Conservation (phyloP, 2,113 vertebrate species). For the Lipophrys pholis region DNA sequence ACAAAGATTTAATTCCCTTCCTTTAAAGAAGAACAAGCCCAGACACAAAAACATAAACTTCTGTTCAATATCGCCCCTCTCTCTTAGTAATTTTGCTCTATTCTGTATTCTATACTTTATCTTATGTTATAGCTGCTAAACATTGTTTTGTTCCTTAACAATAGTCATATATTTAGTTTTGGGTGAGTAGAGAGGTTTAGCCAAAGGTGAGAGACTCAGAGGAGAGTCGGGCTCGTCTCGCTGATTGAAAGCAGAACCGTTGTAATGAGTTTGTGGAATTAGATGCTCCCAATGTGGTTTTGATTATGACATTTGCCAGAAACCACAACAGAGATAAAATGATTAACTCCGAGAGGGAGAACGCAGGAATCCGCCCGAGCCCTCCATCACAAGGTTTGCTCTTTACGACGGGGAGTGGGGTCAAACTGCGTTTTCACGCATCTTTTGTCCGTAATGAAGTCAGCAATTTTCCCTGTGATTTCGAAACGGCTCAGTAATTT, state of each 20-base stretch:
- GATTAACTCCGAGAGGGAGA: not conserved
- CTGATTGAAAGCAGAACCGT: not conserved
- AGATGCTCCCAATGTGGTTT: not conserved
- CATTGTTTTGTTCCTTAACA: no score
- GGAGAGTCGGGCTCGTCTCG: not conserved
- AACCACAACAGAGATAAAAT: not conserved
- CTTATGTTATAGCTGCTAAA: no score
- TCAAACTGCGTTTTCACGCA: no score
- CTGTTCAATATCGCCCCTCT: no score
- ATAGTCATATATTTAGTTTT: no score
- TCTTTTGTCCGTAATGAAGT: no score
- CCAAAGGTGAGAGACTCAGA: not conserved
- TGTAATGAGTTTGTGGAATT: not conserved
- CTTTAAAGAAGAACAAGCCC: no score
- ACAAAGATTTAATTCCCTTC: no score
- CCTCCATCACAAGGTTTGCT: not conserved
- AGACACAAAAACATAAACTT: no score
- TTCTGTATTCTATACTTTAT: no score
- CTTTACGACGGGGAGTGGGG: not conserved
- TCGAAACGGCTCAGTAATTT: not conserved
- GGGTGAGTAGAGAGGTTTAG: not conserved
- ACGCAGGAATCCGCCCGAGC: not conserved
- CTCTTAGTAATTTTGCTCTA: no score
- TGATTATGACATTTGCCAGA: conserved; percentile 10
- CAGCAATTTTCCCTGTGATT: no score